Evolutionary conservation across 2,888 invertebrate species (phyloP), one percentile per base, ranked within the genome.

Genomic region (Ophraella communa): DNA sequence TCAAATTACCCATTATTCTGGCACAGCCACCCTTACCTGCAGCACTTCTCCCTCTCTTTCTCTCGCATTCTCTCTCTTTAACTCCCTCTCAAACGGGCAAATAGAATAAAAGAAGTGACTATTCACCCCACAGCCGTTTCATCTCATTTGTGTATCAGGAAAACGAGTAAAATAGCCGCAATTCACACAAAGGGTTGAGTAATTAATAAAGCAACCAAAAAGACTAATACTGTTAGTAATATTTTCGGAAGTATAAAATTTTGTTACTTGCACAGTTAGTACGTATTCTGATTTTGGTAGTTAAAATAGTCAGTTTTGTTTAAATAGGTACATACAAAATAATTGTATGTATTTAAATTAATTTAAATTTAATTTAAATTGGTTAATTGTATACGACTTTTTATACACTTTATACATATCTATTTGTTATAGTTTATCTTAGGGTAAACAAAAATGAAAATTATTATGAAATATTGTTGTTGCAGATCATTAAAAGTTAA

Each of bases 1-100:
- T 79, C 79, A 73, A 76, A 78, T 79, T 79, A 78, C 79, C 79
- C 79, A 79, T 79, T 79, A 79, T 79, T 78, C 78, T 75, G 75
- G 60, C 60, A 52, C 55, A 54, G 39, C 62, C 47, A 49, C 54
- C 61, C 51, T 47, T 42, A 47, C 49, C 54, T 49, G 64, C 58
- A 64, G 65, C 60, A 49, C 60, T 52, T 57, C 58, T 62, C n/a
- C 62, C 55, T 35, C 60, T 44, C 39, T 63, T 53, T 65, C 53
- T 52, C 20, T 49, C 56, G 23, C 39, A 54, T 23, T 60, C 24
- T 60, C 42, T 51, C 51, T 14, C 39, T 49, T 54, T 23, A 45
- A 55, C 54, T 52, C 64, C 17, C 47, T 56, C 45, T 44, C 51
- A 10, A n/a, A 14, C 35, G 23, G 44, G 39, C 56, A 21, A 42